Conservation (phyloP, 2,113 vertebrate genomes). For the Nipponia nippon region DNA sequence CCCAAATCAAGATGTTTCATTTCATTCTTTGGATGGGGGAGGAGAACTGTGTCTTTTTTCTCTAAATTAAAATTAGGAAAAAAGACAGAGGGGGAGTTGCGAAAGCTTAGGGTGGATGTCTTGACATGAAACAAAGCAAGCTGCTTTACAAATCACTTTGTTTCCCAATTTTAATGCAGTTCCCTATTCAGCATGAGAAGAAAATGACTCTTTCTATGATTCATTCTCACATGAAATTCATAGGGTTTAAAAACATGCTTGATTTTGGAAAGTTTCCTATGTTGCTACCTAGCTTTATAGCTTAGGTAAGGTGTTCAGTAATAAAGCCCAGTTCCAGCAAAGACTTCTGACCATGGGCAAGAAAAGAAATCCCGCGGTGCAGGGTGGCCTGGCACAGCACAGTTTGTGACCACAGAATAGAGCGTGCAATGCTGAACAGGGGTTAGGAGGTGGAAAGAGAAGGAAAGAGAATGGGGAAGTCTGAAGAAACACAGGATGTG, state of each 20-base stretch:
- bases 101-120: neutral
- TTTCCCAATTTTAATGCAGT: neutral
- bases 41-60: neutral
- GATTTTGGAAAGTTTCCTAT: neutral
- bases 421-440: neutral
- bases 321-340: neutral
- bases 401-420: neutral
- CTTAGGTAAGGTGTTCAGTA: neutral
- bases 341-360: constrained; percentile 18
- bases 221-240: neutral
- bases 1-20: neutral
- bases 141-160: neutral
- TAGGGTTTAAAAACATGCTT: neutral
- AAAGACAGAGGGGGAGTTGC: neutral
- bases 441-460: neutral
- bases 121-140: neutral
- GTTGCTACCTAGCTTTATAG: neutral
- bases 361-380: constrained; percentile 19
- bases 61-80: neutral
- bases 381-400: neutral
- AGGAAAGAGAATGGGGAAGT: neutral
- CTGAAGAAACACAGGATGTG: neutral
- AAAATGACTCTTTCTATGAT: neutral
- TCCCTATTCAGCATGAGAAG: neutral
- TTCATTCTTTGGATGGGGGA: neutral